Conservation (phyloP, 1,140 invertebrate genomes). For the Brachystomella parvula region DNA sequence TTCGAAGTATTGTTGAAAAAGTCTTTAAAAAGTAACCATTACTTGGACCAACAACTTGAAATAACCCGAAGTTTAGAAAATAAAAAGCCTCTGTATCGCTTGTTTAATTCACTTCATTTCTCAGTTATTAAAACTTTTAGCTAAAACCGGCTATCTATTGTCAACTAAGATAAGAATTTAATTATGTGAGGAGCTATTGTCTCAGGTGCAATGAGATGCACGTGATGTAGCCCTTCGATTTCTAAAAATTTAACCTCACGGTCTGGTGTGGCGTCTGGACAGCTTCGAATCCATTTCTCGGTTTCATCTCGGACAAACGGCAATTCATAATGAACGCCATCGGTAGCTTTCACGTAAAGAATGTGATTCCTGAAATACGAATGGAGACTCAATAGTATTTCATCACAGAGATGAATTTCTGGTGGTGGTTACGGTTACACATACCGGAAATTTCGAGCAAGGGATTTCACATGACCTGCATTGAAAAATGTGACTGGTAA, state of each 20-base stretch:
- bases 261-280: background rate
- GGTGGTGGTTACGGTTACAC: background rate
- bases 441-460: slow-evolving; percentile 31
- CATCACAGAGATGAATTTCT: background rate
- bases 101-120: no score
- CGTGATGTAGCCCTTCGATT: slow-evolving; percentile 27
- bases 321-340: slow-evolving; percentile 27
- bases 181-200: slow-evolving; percentile 17
- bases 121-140: no score
- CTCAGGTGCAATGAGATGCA: slow-evolving; percentile 25
- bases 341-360: slow-evolving; percentile 24
- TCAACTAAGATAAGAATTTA: no score
- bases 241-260: slow-evolving; percentile 17
- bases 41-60: no score
- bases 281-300: slow-evolving; percentile 19
- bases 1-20: no score
- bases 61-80: no score
- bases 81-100: no score
- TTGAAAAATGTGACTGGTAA: slow-evolving; percentile 24
- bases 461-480: slow-evolving; percentile 17
- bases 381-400: background rate
- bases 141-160: no score
- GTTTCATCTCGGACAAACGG: slow-evolving; percentile 24
- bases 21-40: no score
- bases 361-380: slow-evolving; percentile 25